Conservation (phyloP, 2,797 vertebrate species). For the Columba guinea region DNA sequence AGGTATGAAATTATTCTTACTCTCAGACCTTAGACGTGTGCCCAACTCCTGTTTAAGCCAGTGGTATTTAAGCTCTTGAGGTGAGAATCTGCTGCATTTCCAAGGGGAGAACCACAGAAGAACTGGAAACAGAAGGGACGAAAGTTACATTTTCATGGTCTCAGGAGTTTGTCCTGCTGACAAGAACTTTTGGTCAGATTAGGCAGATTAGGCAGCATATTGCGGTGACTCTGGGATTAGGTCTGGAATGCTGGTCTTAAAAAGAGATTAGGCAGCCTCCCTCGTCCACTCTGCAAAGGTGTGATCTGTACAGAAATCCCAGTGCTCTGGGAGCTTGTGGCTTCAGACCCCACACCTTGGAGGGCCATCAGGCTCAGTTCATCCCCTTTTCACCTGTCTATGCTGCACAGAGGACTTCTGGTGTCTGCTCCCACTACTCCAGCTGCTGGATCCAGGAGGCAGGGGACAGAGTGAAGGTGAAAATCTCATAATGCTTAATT, state of each 20-base stretch:
- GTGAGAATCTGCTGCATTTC: background rate
- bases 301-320: background rate
- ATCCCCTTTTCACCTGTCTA: background rate
- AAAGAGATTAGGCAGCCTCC: background rate
- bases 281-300: rapidly evolving
- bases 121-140: background rate
- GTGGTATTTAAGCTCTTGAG: background rate
- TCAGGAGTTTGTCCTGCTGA: background rate
- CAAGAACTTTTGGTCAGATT: background rate
- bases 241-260: no score
- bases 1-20: background rate
- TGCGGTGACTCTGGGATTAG: no score
- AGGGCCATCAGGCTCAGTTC: background rate
- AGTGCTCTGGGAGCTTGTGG: rapidly evolving
- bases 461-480: background rate
- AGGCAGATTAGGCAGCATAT: background rate
- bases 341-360: rapidly evolving
- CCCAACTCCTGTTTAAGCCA: background rate
- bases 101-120: background rate
- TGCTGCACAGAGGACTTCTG: background rate
- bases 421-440: background rate
- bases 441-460: background rate
- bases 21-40: background rate
- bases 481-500: background rate
- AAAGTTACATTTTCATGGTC: background rate